These are phyloP conservation scores for Chrysopilus asiliformis DNA, from an alignment of 2,888 invertebrate species.

Conservation along the genomic window DNA sequence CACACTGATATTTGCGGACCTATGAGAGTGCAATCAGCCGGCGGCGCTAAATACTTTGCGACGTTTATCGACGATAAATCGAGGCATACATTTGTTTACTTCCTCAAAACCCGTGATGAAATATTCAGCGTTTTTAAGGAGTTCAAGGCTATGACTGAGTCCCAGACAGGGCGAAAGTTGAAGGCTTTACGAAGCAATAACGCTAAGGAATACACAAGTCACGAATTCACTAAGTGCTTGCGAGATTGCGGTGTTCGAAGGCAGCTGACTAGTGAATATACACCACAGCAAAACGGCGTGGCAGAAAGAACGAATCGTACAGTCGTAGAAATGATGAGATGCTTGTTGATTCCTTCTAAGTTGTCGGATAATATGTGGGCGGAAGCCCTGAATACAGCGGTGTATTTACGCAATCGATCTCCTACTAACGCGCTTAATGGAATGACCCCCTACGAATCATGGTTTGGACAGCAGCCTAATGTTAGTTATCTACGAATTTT, in stretches of 20 bases:
- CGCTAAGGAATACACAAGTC: no score
- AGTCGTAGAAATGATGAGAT: constrained; percentile 20
- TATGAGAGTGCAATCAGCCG: constrained; percentile 19
- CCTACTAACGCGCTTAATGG: neutral
- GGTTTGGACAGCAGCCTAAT: neutral
- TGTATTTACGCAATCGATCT: neutral
- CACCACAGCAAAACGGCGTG: no score
- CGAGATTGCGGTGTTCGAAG: no score
- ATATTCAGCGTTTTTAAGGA: constrained; percentile 13
- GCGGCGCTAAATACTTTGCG: constrained; percentile 20
- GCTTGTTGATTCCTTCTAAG: constrained; percentile 23
- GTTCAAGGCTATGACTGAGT: constrained; percentile 12
- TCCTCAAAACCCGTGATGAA: constrained; percentile 19
- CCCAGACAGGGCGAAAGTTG: constrained; percentile 13
- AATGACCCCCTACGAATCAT: no score
- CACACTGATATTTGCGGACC: constrained; percentile 24
- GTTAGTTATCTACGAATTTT: no score
- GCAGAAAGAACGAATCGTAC: constrained; percentile 34
- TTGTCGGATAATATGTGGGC: neutral
- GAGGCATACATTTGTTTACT: constrained; percentile 18
- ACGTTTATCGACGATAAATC: constrained; percentile 25
- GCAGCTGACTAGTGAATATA: no score
- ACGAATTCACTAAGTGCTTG: no score
- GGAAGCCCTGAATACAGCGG: neutral
- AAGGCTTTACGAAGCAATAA: constrained; percentile 16